Conservation (phyloP, 2,888 invertebrate species). For the Dilophus febrilis region DNA sequence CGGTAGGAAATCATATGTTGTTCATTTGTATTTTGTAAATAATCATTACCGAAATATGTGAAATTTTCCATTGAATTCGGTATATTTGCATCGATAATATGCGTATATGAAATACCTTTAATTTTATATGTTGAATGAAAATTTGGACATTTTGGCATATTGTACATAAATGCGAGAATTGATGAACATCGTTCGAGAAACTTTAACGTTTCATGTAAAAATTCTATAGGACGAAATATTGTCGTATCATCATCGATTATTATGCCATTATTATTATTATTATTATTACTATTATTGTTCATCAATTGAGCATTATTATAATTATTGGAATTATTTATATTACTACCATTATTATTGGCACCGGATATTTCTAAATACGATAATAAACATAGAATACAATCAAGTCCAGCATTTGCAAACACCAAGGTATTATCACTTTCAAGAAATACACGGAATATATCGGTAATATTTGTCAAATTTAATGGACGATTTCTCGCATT, state of each 20-base stretch:
- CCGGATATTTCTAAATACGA: slow-evolving; percentile 34
- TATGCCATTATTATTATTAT: slow-evolving; percentile 40
- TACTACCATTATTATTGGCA: slow-evolving; percentile 11
- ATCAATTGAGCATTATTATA: slow-evolving; percentile 40
- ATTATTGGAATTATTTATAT: slow-evolving; percentile 38
- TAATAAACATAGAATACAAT: slow-evolving; percentile 80
- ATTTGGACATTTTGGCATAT: slow-evolving; percentile 86
- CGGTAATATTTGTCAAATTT: slow-evolving; percentile 50
- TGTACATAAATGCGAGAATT: slow-evolving; percentile 80
- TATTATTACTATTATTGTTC: slow-evolving; percentile 28
- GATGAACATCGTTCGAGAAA: slow-evolving; percentile 74
- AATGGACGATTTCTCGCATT: slow-evolving; percentile 56
- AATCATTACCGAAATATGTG: slow-evolving; percentile 47
- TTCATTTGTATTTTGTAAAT: slow-evolving; percentile 41
- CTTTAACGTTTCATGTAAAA: slow-evolving; percentile 55
- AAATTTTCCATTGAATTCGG: slow-evolving; percentile 52
- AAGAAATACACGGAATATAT: slow-evolving; percentile 87
- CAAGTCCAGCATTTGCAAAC: slow-evolving; percentile 85
- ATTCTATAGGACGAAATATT: slow-evolving; percentile 30
- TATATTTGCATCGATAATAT: slow-evolving; percentile 71
- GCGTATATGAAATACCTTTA: slow-evolving; percentile 57
- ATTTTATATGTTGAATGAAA: slow-evolving; percentile 79
- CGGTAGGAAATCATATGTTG: slow-evolving; percentile 38
- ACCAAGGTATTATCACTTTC: slow-evolving; percentile 84
- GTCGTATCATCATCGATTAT: slow-evolving; percentile 40